A percentile compares a stretch with the other conserved stretches of the same genome.
Evolutionary conservation across 2,888 invertebrate species (phyloP).

Genomic region (Drosophila pseudotakahashii): DNA sequence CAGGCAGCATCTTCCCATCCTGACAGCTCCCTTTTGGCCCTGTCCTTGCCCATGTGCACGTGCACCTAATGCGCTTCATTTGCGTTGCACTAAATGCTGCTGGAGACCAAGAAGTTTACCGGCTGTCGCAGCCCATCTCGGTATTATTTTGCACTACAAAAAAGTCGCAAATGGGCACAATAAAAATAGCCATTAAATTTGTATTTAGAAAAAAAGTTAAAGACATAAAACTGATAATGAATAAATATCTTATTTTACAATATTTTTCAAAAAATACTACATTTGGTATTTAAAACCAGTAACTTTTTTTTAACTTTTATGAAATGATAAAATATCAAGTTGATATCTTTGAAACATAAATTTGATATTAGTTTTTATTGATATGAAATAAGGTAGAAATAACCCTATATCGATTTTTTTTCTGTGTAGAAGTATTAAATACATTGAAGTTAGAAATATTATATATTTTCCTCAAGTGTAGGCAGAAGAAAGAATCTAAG

Average conservation of each 20-base stretch:
- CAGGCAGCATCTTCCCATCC: conserved; percentile 7
- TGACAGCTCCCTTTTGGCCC: conserved; percentile 1
- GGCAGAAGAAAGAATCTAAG: conserved; percentile 1
- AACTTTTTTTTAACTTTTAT: too few relatives aligned
- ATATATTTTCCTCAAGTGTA: conserved; percentile 3
- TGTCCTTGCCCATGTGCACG: conserved; percentile 51
- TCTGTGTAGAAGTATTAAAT: too few relatives aligned
- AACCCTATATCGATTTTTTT: too few relatives aligned
- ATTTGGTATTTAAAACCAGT: too few relatives aligned
- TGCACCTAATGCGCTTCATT: conserved; percentile 80
- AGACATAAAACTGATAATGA: not conserved
- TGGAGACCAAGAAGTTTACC: conserved; percentile 8
- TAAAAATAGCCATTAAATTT: not conserved
- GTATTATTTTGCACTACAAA: conserved; percentile 39
- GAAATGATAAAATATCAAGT: too few relatives aligned
- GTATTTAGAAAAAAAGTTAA: too few relatives aligned
- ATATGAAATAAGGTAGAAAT: too few relatives aligned
- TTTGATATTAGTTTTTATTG: too few relatives aligned
- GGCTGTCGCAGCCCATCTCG: conserved; percentile 31
- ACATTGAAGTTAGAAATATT: too few relatives aligned
- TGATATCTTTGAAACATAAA: too few relatives aligned
- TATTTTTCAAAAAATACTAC: too few relatives aligned
- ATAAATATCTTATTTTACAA: too few relatives aligned
- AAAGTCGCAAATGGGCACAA: not conserved
- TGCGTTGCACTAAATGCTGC: conserved; percentile 76